Percentiles rank a stretch among this genome's conserved stretches.
Conservation (phyloP, 2,888 invertebrate species). For the Pheosia gnoma region DNA sequence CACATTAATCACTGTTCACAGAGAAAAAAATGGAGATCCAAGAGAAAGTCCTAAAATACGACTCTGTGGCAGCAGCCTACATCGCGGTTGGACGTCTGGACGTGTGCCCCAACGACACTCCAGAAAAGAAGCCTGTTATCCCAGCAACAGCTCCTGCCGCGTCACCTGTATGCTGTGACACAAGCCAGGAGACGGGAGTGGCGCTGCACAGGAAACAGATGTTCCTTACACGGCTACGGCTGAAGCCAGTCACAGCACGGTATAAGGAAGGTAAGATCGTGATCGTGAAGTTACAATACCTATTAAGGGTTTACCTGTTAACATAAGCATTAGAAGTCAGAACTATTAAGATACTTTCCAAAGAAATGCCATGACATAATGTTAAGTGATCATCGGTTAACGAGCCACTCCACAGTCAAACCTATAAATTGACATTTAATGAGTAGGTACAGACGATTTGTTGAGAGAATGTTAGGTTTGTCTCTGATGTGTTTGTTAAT, state of each 20-base stretch:
- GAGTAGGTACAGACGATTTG: too few relatives aligned
- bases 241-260: slow-evolving; percentile 80
- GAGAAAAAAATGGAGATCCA: slow-evolving; percentile 84
- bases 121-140: slow-evolving; percentile 40
- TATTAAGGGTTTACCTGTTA: too few relatives aligned
- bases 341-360: too few relatives aligned
- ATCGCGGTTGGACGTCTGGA: slow-evolving; percentile 67
- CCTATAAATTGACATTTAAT: too few relatives aligned
- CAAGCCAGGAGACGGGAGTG: slow-evolving; percentile 36
- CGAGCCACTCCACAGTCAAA: too few relatives aligned
- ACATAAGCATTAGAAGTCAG: too few relatives aligned
- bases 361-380: too few relatives aligned
- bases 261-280: slow-evolving; percentile 83
- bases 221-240: slow-evolving; percentile 84
- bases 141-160: not conserved
- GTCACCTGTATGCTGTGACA: slow-evolving; percentile 1
- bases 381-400: too few relatives aligned
- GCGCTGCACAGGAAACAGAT: slow-evolving; percentile 78
- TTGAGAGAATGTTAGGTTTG: too few relatives aligned
- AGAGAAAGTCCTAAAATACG: slow-evolving; percentile 80
- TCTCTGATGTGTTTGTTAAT: not conserved
- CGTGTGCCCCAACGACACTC: slow-evolving; percentile 55
- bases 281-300: slow-evolving; percentile 4
- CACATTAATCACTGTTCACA: slow-evolving; percentile 33
- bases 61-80: slow-evolving; percentile 80